phyloP scores from a whole-genome alignment of 2,797 vertebrate genomes.

The Halcyon badia region DNA sequence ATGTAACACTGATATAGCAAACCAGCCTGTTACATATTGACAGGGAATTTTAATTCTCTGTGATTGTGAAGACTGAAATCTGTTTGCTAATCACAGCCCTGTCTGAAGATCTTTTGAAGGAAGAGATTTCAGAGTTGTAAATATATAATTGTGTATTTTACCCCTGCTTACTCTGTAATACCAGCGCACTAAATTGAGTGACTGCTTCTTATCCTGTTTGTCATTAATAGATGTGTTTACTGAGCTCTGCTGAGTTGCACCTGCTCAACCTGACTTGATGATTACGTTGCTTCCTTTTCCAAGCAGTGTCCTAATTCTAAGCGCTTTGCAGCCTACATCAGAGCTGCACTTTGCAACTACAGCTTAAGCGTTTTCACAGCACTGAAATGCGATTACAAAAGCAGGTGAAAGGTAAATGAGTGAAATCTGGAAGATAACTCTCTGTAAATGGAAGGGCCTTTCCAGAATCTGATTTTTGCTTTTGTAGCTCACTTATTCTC shows the following conservation, averaged over 20 bases:
- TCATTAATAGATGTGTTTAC: neutral
- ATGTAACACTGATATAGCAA: neutral
- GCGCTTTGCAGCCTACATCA: neutral
- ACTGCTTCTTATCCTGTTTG: conserved; percentile 14
- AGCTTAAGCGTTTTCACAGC: neutral
- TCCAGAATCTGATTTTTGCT: neutral
- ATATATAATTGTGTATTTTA: neutral
- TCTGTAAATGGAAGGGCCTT: neutral
- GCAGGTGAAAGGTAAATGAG: neutral
- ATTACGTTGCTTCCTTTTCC: neutral
- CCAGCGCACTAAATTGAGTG: neutral
- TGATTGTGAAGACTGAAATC: neutral
- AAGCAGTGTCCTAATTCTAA: neutral
- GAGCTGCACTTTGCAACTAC: conserved; percentile 27
- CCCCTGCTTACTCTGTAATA: neutral
- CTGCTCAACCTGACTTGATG: neutral
- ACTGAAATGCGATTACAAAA: neutral
- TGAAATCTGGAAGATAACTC: neutral
- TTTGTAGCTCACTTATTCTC: neutral
- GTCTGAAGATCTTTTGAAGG: neutral
- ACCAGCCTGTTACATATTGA: neutral
- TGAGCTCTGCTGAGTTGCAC: neutral
- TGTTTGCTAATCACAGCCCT: neutral
- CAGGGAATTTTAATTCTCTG: neutral
- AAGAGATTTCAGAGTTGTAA: neutral